Percentiles rank a stretch among this genome's conserved stretches.
These are phyloP conservation scores for human (Homo sapiens) DNA, from an alignment of 2,113 vertebrate species.

Conservation along the genomic window GRCh38 chr12:62890001-62890500, in stretches of 20 bases:
- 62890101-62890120: neutral
- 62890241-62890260: too few species aligned
- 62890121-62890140: neutral
- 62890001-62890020: neutral
- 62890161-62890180: neutral
- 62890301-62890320: too few species aligned
- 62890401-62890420: too few species aligned
- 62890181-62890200: too few species aligned
- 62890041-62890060: neutral
- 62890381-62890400: too few species aligned
- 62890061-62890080: neutral
- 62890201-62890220: neutral
- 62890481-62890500: neutral
- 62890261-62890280: too few species aligned
- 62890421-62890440: neutral
- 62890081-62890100: neutral
- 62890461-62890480: slow-evolving; percentile 13
- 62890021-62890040: neutral
- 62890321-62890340: too few species aligned
- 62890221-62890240: neutral
- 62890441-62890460: neutral
- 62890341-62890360: too few species aligned
- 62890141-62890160: neutral
- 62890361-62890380: too few species aligned
- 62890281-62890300: too few species aligned